A percentile compares a stretch with the other conserved stretches of the same genome.
Conservation (phyloP, 2,888 invertebrate genomes). For the Oegoconia quadripuncta region DNA sequence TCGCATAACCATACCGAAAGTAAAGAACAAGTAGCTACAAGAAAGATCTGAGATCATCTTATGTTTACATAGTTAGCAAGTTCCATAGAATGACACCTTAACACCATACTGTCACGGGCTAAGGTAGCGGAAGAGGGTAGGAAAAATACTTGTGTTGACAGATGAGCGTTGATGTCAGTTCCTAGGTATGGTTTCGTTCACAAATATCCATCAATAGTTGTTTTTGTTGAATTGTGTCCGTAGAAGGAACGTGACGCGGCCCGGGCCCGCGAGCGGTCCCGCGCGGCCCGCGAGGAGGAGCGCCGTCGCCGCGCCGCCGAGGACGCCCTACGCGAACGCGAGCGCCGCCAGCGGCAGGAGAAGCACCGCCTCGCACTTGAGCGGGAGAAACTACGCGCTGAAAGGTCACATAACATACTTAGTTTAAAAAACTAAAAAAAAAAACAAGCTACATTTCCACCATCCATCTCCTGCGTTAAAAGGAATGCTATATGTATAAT, state of each 20-base stretch:
- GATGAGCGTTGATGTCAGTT: no score
- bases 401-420: no score
- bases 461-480: no score
- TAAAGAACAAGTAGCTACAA: background rate
- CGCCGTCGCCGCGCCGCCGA: slow-evolving; percentile 88
- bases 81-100: background rate
- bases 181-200: background rate
- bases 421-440: no score
- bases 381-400: slow-evolving; percentile 88
- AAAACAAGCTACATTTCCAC: no score
- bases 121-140: background rate
- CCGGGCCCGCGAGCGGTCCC: slow-evolving; percentile 86
- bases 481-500: no score
- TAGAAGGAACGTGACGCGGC: slow-evolving; percentile 87
- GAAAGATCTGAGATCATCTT: background rate
- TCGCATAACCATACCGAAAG: no score
- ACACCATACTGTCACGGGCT: background rate
- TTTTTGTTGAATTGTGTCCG: background rate
- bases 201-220: background rate
- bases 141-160: background rate
- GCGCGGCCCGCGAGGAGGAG: slow-evolving; percentile 88
- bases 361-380: slow-evolving; percentile 89
- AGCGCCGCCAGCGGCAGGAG: slow-evolving; percentile 91
- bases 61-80: no score
- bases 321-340: slow-evolving; percentile 87